Evolutionary conservation across 2,797 vertebrate genomes (phyloP).

Genomic region (Aplochiton taeniatus): DNA sequence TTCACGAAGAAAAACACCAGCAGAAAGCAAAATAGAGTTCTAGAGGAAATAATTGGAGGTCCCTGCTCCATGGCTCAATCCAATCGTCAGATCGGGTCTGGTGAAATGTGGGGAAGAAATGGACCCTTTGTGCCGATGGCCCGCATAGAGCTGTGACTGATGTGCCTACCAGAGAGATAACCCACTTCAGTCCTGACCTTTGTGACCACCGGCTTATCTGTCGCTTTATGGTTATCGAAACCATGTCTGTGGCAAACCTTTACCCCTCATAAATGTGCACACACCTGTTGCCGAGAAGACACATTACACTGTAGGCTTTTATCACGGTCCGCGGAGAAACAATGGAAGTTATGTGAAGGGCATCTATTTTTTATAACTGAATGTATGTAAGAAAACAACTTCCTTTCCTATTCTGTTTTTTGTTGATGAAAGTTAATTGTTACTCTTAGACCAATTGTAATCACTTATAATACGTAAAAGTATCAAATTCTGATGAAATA

Average conservation of each 20-base stretch:
- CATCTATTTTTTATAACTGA: background rate
- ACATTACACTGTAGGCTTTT: background rate
- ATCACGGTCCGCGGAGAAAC: background rate
- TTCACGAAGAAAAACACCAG: slow-evolving; percentile 46
- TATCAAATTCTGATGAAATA: too few species aligned
- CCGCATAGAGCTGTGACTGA: slow-evolving; percentile 21
- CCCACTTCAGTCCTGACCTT: slow-evolving; percentile 35
- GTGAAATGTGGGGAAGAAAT: slow-evolving; percentile 6
- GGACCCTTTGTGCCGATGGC: slow-evolving; percentile 18
- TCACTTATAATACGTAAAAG: too few species aligned
- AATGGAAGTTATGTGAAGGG: background rate
- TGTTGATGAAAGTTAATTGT: too few species aligned
- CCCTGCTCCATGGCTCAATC: slow-evolving; percentile 52
- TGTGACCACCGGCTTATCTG: slow-evolving; percentile 40
- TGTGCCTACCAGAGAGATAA: slow-evolving; percentile 9
- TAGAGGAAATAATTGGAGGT: slow-evolving; percentile 18
- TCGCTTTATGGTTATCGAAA: slow-evolving; percentile 42
- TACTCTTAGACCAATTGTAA: too few species aligned
- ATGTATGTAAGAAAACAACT: background rate
- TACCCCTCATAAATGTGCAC: slow-evolving; percentile 25
- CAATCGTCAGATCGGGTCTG: slow-evolving; percentile 25
- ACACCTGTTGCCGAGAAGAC: slow-evolving; percentile 1
- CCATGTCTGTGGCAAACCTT: slow-evolving; percentile 43
- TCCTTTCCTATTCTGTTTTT: background rate
- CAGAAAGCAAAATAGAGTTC: slow-evolving; percentile 39